Percentiles rank a stretch among this genome's conserved stretches.
These are phyloP conservation scores for Polyergus mexicanus DNA, from an alignment of 1,140 invertebrate species.

Conservation along the genomic window DNA sequence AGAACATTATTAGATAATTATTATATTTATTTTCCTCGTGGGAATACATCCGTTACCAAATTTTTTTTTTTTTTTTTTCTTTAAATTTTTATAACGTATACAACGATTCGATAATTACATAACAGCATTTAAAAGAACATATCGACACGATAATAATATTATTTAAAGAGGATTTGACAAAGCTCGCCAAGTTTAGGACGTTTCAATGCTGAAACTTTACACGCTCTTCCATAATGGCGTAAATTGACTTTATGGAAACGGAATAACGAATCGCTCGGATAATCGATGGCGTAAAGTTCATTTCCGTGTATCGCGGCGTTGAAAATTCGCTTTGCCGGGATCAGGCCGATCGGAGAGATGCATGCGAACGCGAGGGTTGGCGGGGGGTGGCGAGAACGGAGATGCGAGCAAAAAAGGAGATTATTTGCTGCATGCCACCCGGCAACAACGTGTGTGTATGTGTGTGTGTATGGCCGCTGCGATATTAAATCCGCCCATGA, in stretches of 20 bases:
- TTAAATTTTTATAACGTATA: neutral
- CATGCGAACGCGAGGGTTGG: conserved; percentile 8
- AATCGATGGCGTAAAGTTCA: conserved; percentile 37
- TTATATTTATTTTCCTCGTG: neutral
- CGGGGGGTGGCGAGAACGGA: conserved; percentile 1
- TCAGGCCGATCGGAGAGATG: conserved; percentile 24
- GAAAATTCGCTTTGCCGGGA: conserved; percentile 32
- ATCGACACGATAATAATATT: neutral
- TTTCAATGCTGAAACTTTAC: conserved; percentile 1
- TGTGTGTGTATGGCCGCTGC: too few species aligned
- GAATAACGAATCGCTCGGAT: conserved; percentile 31
- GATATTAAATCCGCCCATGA: conserved; percentile 75
- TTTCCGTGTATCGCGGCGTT: conserved; percentile 34
- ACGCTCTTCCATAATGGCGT: neutral
- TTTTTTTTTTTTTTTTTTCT: too few species aligned
- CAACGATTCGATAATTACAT: neutral
- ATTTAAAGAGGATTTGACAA: neutral
- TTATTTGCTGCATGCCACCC: conserved; percentile 64
- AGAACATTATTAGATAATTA: too few species aligned
- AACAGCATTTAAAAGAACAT: neutral
- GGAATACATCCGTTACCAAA: too few species aligned
- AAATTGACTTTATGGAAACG: conserved; percentile 33
- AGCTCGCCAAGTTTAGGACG: neutral
- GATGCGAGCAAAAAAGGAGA: conserved; percentile 49
- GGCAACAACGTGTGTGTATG: conserved; percentile 55